Percentiles rank a stretch among this genome's conserved stretches.
These are phyloP conservation scores for Amblyteles armatorius DNA, from an alignment of 2,888 invertebrate species.

Conservation along the genomic window DNA sequence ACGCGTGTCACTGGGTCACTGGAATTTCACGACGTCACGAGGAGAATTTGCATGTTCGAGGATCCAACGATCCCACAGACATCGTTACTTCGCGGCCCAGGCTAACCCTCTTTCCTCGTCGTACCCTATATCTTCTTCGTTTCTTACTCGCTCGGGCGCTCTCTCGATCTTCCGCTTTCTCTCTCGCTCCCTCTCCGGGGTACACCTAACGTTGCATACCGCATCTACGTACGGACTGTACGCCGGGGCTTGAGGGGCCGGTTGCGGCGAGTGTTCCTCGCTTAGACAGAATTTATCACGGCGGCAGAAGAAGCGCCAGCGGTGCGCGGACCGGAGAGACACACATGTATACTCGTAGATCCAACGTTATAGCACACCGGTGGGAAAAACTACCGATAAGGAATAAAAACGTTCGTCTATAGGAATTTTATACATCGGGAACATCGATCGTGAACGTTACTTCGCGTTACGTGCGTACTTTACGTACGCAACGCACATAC, in stretches of 20 bases:
- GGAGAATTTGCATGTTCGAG: conserved; percentile 66
- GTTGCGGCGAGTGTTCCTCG: conserved; percentile 48
- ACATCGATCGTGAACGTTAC: conserved; percentile 48
- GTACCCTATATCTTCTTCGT: conserved; percentile 36
- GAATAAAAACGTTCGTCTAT: conserved; percentile 49
- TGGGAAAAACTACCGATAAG: conserved; percentile 39
- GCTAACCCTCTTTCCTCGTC: conserved; percentile 52
- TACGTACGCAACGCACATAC: conserved; percentile 33
- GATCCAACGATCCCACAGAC: conserved; percentile 63
- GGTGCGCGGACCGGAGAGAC: conserved; percentile 9
- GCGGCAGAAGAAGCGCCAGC: conserved; percentile 35
- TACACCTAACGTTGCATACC: conserved; percentile 42
- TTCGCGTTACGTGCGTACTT: neutral
- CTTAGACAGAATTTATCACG: conserved; percentile 63
- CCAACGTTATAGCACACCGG: neutral
- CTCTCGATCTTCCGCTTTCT: neutral
- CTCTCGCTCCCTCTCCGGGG: conserved; percentile 11
- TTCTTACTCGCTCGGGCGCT: conserved; percentile 5
- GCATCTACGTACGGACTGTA: conserved; percentile 24
- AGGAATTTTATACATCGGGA: conserved; percentile 57
- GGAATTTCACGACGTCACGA: conserved; percentile 66
- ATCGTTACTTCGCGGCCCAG: conserved; percentile 53
- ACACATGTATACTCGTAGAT: conserved; percentile 12
- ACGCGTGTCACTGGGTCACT: conserved; percentile 69
- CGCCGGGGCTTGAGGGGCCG: conserved; percentile 32